Evolutionary conservation across 2,888 invertebrate species (phyloP).

Genomic region (Perdita meconis): DNA sequence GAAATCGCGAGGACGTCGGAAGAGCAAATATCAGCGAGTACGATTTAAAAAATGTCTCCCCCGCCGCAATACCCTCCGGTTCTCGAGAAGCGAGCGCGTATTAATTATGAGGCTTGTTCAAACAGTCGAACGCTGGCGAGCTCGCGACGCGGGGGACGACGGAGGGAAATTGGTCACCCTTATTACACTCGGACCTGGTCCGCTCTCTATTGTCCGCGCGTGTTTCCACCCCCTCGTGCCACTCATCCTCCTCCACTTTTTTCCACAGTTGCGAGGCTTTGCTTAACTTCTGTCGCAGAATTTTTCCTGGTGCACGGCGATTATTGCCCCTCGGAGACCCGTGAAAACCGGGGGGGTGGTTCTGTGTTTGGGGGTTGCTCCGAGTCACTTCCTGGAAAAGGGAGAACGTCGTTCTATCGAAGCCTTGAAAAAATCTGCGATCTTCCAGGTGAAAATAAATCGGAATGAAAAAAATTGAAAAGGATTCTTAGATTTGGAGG

Average conservation of each 20-base stretch:
- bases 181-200: conserved; percentile 74
- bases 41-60: conserved; percentile 70
- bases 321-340: conserved; percentile 81
- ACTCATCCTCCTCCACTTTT: conserved; percentile 6
- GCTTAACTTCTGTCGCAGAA: conserved; percentile 83
- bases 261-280: conserved; percentile 75
- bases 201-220: conserved; percentile 45
- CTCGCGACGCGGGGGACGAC: conserved; percentile 25
- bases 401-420: too few species aligned
- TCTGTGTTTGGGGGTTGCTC: too few species aligned
- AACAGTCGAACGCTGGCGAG: conserved; percentile 79
- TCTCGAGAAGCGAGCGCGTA: conserved; percentile 79
- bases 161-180: conserved; percentile 71
- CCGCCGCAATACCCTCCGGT: conserved; percentile 48
- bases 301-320: conserved; percentile 78
- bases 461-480: too few species aligned
- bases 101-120: conserved; percentile 84
- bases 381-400: too few species aligned
- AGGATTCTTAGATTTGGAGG: too few species aligned
- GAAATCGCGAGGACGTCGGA: conserved; percentile 38
- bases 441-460: too few species aligned
- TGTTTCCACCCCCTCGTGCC: conserved; percentile 9
- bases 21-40: conserved; percentile 62
- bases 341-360: too few species aligned
- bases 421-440: too few species aligned